Evolutionary conservation across 2,888 invertebrate species (phyloP).

Genomic region (Mongoloraphidia duomilia): DNA sequence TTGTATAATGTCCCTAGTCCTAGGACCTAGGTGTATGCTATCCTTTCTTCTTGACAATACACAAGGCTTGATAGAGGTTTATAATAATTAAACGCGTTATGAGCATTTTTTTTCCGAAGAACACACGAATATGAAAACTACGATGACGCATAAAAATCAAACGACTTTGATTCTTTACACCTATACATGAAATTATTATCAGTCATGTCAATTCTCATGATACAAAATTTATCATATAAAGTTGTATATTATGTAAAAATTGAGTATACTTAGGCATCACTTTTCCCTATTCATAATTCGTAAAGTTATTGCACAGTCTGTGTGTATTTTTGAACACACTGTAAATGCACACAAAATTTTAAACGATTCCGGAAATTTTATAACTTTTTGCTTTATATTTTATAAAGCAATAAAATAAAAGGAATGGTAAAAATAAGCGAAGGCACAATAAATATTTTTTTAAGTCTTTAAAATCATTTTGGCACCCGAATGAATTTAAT

Average conservation of each 20-base stretch:
- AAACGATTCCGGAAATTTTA: neutral
- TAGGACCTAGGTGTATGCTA: too few relatives aligned
- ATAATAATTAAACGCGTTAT: too few relatives aligned
- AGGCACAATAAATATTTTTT: neutral
- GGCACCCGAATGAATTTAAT: slow-evolving; percentile 29
- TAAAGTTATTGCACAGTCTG: neutral
- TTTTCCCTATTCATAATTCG: neutral
- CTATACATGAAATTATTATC: too few relatives aligned
- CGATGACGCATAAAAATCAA: too few relatives aligned
- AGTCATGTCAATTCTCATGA: too few relatives aligned
- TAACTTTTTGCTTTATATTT: neutral
- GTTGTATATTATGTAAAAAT: neutral
- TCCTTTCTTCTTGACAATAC: too few relatives aligned
- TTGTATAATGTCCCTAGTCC: too few relatives aligned
- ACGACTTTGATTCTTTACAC: too few relatives aligned
- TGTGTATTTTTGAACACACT: neutral
- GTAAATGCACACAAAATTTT: neutral
- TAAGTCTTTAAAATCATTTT: slow-evolving; percentile 23
- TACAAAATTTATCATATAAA: too few relatives aligned
- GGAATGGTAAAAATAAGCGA: neutral
- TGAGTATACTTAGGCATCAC: neutral
- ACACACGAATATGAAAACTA: too few relatives aligned
- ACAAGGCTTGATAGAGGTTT: too few relatives aligned
- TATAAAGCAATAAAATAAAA: neutral
- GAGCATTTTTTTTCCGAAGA: too few relatives aligned